Percentiles rank a stretch among this genome's conserved stretches.
phyloP scores from a whole-genome alignment of 2,888 invertebrate genomes.

The Smittia sp. region DNA sequence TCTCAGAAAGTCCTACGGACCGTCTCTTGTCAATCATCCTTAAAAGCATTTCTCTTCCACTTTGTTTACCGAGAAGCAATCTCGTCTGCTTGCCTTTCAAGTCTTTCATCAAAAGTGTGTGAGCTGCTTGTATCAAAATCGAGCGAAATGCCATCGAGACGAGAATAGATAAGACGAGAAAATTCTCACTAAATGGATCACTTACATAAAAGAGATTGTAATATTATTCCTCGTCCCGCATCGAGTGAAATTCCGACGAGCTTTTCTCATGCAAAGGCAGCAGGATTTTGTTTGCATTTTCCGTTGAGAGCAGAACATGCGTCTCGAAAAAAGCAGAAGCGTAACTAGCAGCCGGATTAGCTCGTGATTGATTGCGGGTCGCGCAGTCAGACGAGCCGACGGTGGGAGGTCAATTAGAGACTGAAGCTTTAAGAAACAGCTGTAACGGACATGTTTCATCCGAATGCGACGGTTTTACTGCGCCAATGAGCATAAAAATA shows the following conservation, averaged over 20 bases:
- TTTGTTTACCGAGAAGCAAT: neutral
- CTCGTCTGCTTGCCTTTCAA: neutral
- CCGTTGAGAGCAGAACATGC: too few species aligned
- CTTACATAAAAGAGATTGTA: neutral
- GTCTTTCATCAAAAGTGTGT: neutral
- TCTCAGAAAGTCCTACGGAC: too few species aligned
- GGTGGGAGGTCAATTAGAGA: neutral
- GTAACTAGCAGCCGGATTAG: neutral
- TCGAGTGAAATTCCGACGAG: neutral
- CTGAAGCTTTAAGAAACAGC: neutral
- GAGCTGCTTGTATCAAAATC: conserved; percentile 1
- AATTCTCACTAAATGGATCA: conserved; percentile 3
- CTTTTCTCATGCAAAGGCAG: neutral
- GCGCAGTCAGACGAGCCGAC: too few species aligned
- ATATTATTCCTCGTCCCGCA: neutral
- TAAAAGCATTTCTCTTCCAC: neutral
- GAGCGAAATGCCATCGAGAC: neutral
- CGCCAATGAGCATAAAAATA: conserved; percentile 1
- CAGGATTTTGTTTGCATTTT: neutral
- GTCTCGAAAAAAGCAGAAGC: neutral
- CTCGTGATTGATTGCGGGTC: neutral
- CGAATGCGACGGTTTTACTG: neutral
- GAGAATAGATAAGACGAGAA: neutral
- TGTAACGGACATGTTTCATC: neutral
- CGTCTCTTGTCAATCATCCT: neutral